Evolutionary conservation across 2,888 invertebrate genomes (phyloP).

Genomic region (Perithous albicinctus): DNA sequence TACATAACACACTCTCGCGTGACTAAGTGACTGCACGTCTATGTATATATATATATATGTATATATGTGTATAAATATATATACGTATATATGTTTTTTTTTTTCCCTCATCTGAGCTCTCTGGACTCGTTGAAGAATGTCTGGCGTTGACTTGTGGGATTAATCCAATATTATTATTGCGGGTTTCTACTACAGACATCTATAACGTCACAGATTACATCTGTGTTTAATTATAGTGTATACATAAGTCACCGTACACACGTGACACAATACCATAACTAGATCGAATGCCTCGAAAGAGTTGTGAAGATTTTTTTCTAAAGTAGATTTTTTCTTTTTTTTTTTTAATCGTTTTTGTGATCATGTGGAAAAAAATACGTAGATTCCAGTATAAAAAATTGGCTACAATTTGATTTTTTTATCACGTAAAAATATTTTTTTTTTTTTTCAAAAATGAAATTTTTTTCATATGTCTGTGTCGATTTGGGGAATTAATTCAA

Average conservation of each 20-base stretch:
- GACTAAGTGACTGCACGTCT: constrained; percentile 7
- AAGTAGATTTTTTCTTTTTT: neutral
- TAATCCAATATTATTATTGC: constrained; percentile 54
- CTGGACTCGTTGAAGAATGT: constrained; percentile 48
- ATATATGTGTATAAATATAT: neutral
- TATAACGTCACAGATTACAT: constrained; percentile 31
- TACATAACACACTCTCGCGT: constrained; percentile 44
- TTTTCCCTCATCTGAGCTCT: neutral
- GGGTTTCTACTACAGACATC: constrained; percentile 48
- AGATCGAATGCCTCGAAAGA: neutral
- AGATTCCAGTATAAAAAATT: no score
- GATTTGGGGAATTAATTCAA: no score
- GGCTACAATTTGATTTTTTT: no score
- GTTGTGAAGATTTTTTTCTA: no score
- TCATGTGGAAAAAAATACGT: no score
- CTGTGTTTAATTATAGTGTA: neutral
- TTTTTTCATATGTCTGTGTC: no score
- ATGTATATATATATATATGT: neutral
- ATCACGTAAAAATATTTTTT: no score
- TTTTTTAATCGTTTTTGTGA: no score
- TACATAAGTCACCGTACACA: neutral
- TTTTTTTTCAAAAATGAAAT: no score
- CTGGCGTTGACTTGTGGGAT: constrained; percentile 50
- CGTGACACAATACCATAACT: neutral
- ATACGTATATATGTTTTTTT: neutral